Conservation (phyloP, 2,113 vertebrate species). For the Odontesthes bonariensis region DNA sequence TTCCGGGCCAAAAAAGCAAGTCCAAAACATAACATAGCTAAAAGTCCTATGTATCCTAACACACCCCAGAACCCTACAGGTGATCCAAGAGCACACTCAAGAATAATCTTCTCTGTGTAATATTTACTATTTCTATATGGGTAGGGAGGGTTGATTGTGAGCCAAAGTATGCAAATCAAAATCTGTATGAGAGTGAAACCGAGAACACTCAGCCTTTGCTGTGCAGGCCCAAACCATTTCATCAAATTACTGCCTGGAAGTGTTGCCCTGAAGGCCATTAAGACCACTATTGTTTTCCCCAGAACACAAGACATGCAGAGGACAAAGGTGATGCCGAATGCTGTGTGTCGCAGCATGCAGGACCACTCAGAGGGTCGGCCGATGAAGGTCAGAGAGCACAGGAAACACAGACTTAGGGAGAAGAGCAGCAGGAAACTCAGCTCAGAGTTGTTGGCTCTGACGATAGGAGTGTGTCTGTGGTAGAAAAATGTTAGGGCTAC, state of each 20-base stretch:
- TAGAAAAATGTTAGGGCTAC: slow-evolving; percentile 80
- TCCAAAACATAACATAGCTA: slow-evolving; percentile 77
- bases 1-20: slow-evolving; percentile 79
- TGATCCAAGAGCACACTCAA: slow-evolving; percentile 80
- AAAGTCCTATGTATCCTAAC: slow-evolving; percentile 78
- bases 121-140: slow-evolving; percentile 73
- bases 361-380: slow-evolving; percentile 80
- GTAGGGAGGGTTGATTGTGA: slow-evolving; percentile 76
- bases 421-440: slow-evolving; percentile 83
- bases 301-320: slow-evolving; percentile 80
- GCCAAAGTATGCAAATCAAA: slow-evolving; percentile 77
- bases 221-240: slow-evolving; percentile 81
- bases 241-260: slow-evolving; percentile 76
- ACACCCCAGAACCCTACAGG: slow-evolving; percentile 79
- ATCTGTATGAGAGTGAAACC: slow-evolving; percentile 77
- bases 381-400: slow-evolving; percentile 83
- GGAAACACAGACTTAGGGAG: slow-evolving; percentile 81
- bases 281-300: slow-evolving; percentile 79
- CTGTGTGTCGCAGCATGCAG: slow-evolving; percentile 82
- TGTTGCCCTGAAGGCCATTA: slow-evolving; percentile 79
- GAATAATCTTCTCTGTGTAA: slow-evolving; percentile 77
- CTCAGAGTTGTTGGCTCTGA: slow-evolving; percentile 84
- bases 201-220: slow-evolving; percentile 78
- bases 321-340: slow-evolving; percentile 80
- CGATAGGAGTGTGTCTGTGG: slow-evolving; percentile 81